Conservation (phyloP, 2,797 vertebrate species). For the Sebastes melanostomus region DNA sequence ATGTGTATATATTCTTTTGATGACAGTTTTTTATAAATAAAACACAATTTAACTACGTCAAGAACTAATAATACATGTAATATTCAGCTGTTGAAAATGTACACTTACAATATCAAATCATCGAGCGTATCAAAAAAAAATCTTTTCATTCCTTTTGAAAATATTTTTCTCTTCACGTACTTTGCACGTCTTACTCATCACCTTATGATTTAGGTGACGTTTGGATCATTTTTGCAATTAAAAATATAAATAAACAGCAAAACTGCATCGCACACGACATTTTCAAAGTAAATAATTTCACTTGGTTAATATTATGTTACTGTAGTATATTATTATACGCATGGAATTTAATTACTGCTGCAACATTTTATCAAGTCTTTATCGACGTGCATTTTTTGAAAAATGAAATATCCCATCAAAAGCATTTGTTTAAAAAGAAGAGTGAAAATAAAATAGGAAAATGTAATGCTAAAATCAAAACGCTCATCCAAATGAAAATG, state of each 20-base stretch:
- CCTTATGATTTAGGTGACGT: neutral
- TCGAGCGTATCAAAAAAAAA: neutral
- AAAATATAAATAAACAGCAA: slow-evolving; percentile 10
- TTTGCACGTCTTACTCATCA: neutral
- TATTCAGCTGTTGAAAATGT: neutral
- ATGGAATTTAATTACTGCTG: slow-evolving; percentile 1
- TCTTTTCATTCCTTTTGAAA: neutral
- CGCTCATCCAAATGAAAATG: neutral
- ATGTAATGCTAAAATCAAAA: neutral
- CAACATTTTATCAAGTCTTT: neutral
- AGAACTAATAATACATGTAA: neutral
- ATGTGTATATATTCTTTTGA: neutral
- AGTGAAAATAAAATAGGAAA: neutral
- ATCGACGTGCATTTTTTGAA: neutral
- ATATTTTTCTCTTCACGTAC: neutral
- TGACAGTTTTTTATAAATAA: neutral
- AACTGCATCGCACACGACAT: neutral
- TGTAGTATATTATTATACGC: neutral
- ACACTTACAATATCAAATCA: neutral
- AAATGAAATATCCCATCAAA: neutral
- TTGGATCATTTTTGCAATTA: neutral
- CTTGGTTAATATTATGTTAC: neutral
- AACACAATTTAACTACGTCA: neutral
- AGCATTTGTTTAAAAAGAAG: neutral
- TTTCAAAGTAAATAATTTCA: neutral